Base-by-base conservation (phyloP, 1,140 invertebrate genomes). In the Achatina immaculata region DNA sequence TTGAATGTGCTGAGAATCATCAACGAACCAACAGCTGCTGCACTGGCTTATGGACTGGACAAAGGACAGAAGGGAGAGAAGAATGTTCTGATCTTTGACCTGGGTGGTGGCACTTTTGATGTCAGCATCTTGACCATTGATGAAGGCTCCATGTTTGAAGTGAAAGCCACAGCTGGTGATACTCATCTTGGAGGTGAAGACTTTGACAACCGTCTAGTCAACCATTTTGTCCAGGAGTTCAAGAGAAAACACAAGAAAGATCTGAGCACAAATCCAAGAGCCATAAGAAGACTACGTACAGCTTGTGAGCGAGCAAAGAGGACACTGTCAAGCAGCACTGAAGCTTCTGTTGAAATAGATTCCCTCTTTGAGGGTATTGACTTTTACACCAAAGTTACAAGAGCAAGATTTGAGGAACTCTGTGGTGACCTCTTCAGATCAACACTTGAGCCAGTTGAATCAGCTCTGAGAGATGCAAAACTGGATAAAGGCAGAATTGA, bases 201-300 rank as follows among this genome's bases (percentile, higher is more conserved):
- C 80, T 90, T 90, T 74, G 89, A 92, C 73, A 91, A 90, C 80
- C 88, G 89, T 73, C 85, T 92, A 94, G 97, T 99, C 24, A 96
- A 96, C 87, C 96, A 98, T 92, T 99, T 99, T 86, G 95, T 96
- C 0, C 95, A 97, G 90, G 97, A 99, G 90, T 99, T 99, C 93
- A 98, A 98, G 92, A 93, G 97, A 77, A 99, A 99, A 90, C 95
- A 98, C 93, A 97, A 97, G 90, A 98, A 98, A 89, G 98, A 99
- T 85, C 92, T 99, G 36, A 94, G 94, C n/a, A 92, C 93, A 76
- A 99, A 99, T 92, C 96, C 97, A 88, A 93, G 97, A 82, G 96
- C 97, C 11, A 92, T 99, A n/a, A 93, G 97, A 88, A 94, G 97
- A 90, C 92, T 99, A 74, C 93, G 97, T 83, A 99, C 96, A 1